Base-by-base conservation (phyloP, 37 sponge, comb jelly and placozoan species). In the Theonella swinhoei region DNA sequence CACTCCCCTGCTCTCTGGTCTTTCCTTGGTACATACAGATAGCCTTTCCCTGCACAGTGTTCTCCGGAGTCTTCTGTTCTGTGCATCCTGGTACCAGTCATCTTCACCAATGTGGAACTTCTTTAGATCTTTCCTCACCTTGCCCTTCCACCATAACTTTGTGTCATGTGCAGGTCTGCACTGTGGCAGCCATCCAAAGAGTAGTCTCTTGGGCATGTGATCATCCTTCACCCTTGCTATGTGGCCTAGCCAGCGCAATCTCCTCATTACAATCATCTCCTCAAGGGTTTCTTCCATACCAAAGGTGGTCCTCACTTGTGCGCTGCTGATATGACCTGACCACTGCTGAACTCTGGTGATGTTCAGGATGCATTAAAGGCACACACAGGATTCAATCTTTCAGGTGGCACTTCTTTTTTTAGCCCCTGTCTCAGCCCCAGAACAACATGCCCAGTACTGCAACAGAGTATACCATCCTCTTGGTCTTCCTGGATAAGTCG, bases 351-450 rank as follows among this genome's bases (percentile, higher is more conserved):
- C 34, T 72, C 11, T 72, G 8, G 41, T 72, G 14, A 72, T 72
- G 23, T 39, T 39, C 33, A 72, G 41, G 41, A 72, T 72, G 26
- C 73, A 26, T n/a, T 38, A 32, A 61, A 78, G 66, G 66, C 68
- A 68, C 28, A 8, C 29, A 42, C 47, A 73, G 41, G 37, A 34
- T 35, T 61, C 74, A 30, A 82, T 38, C 37, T 74, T 72, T 20
- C 74, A 61, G 66, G 73, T 42, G 28, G 29, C 64, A 72, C 73
- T 64, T 63, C 74, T 31, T 3, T 43, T 58, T 74, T 61, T 54
- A 31, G 47, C 42, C 85, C 77, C 62, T 31, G 84, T 64, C 30
- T 83, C 84, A 75, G 76, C 30, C 41, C 84, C 84, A 83, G 29
- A 83, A 64, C 22, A 83, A 40, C 74, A 54, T 64, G 41, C 63